These are phyloP conservation scores for Rhagoletis pomonella DNA, from an alignment of 1,140 invertebrate genomes.

Conservation along the genomic window DNA sequence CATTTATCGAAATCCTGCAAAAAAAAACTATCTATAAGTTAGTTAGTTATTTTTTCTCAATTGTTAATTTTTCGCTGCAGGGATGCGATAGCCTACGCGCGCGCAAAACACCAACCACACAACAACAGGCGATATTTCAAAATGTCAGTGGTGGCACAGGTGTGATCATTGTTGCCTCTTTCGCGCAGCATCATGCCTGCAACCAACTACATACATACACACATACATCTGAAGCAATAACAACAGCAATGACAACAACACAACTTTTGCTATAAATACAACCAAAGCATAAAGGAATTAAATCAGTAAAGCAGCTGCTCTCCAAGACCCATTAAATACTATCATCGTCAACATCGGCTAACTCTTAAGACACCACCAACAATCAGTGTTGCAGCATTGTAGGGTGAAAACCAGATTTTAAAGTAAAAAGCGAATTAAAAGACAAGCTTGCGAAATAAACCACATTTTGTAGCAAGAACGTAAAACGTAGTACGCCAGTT, in stretches of 20 bases:
- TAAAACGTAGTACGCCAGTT: slow-evolving; percentile 14
- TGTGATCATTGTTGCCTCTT: slow-evolving; percentile 44
- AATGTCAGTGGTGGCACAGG: slow-evolving; percentile 50
- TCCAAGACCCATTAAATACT: slow-evolving; percentile 46
- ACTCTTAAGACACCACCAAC: background rate
- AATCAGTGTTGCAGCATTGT: background rate
- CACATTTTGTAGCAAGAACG: background rate
- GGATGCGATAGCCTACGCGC: background rate
- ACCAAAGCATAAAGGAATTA: slow-evolving; percentile 47
- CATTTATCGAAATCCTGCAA: too few species aligned
- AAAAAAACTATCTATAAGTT: too few species aligned
- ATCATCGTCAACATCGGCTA: slow-evolving; percentile 37
- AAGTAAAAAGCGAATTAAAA: background rate
- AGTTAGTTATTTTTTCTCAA: too few species aligned
- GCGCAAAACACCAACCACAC: background rate
- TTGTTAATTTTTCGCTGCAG: too few species aligned
- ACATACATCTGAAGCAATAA: background rate
- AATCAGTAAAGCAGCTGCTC: slow-evolving; percentile 48
- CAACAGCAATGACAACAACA: background rate
- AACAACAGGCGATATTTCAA: slow-evolving; percentile 50
- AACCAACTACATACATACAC: background rate
- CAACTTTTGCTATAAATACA: slow-evolving; percentile 20
- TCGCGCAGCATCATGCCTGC: slow-evolving; percentile 22
- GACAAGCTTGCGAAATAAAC: background rate
- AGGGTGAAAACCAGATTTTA: slow-evolving; percentile 39